A percentile compares a stretch with the other conserved stretches of the same genome.
These are phyloP conservation scores for Philonicus albiceps DNA, from an alignment of 2,888 invertebrate species.

Conservation along the genomic window DNA sequence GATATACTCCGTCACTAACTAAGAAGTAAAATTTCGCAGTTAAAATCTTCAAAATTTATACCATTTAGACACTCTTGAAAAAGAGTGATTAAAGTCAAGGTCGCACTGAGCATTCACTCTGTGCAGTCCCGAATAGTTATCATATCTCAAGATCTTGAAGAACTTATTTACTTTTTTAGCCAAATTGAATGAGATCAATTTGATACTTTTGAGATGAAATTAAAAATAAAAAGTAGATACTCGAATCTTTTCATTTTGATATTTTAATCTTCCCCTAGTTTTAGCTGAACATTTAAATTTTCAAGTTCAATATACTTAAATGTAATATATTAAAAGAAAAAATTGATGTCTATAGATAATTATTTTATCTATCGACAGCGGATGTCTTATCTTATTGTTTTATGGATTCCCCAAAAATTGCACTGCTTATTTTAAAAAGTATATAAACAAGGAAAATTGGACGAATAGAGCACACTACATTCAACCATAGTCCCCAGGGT, in stretches of 20 bases:
- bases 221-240: too few species aligned
- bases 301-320: background rate
- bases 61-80: background rate
- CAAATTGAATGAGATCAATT: too few species aligned
- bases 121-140: background rate
- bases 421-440: background rate
- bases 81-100: background rate
- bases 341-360: background rate
- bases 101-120: background rate
- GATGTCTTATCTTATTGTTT: background rate
- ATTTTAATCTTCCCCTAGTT: too few species aligned
- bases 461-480: background rate
- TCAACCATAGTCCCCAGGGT: background rate
- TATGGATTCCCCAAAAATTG: background rate
- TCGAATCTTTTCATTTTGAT: too few species aligned
- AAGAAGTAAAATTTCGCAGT: background rate
- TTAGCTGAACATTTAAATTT: too few species aligned
- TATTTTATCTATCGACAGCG: background rate
- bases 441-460: background rate
- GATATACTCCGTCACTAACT: background rate
- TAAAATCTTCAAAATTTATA: background rate
- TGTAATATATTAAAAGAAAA: background rate
- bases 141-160: too few species aligned
- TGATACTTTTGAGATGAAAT: too few species aligned
- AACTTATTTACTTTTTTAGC: too few species aligned